These are phyloP conservation scores for Chironomus tentans DNA, from an alignment of 2,888 invertebrate genomes.

Conservation along the genomic window DNA sequence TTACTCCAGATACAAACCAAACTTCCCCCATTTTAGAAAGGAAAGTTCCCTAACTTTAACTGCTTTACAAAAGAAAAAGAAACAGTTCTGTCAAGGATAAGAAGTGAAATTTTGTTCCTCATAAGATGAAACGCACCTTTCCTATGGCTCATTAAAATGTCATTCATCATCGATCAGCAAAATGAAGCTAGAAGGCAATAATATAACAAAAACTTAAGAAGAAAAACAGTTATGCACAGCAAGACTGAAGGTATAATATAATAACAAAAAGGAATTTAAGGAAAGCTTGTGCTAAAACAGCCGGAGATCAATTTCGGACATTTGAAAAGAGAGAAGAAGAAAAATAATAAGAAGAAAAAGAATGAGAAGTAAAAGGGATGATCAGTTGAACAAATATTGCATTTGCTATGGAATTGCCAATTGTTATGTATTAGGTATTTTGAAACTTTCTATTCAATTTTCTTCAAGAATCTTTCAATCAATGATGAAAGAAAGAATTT, in stretches of 20 bases:
- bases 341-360: not conserved
- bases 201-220: not conserved
- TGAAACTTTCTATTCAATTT: not conserved
- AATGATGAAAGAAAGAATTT: not conserved
- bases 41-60: not conserved
- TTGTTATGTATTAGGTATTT: too few relatives aligned
- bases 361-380: not conserved
- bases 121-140: slow-evolving; percentile 20
- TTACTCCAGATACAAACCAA: too few relatives aligned
- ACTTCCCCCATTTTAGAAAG: not conserved
- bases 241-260: too few relatives aligned
- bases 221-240: too few relatives aligned
- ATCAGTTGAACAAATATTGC: slow-evolving; percentile 19
- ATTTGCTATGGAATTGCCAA: slow-evolving; percentile 1
- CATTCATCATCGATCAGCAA: slow-evolving; percentile 26
- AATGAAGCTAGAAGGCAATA: slow-evolving; percentile 3
- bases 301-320: slow-evolving; percentile 22
- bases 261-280: not conserved
- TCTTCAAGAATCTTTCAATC: not conserved
- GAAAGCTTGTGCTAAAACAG: slow-evolving; percentile 23
- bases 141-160: slow-evolving; percentile 23
- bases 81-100: too few relatives aligned
- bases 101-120: not conserved
- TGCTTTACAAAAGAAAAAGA: not conserved
- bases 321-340: not conserved